These are phyloP conservation scores for Crematogaster levior DNA, from an alignment of 2,888 invertebrate species.

Conservation along the genomic window DNA sequence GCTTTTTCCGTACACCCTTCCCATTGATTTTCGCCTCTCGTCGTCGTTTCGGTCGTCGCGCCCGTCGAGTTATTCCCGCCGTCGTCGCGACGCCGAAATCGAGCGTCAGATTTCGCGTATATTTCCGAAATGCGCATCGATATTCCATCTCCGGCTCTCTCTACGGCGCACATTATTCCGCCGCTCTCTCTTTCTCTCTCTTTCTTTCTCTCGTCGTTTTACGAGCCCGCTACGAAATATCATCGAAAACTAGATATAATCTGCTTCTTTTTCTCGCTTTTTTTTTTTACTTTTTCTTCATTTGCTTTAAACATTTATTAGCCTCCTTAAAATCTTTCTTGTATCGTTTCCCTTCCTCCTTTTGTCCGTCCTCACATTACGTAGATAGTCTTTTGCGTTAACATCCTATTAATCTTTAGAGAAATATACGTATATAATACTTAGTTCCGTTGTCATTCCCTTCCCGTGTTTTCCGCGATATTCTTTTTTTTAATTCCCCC, in stretches of 20 bases:
- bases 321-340: constrained; percentile 60
- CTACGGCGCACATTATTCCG: constrained; percentile 1
- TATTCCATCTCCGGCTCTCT: constrained; percentile 42
- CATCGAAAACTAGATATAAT: constrained; percentile 79
- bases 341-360: constrained; percentile 44
- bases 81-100: constrained; percentile 33
- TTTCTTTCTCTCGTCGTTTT: constrained; percentile 46
- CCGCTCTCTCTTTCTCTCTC: constrained; percentile 20
- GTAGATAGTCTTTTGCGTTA: constrained; percentile 59
- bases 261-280: constrained; percentile 27
- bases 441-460: constrained; percentile 49
- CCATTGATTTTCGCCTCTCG: constrained; percentile 40
- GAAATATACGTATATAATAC: constrained; percentile 63
- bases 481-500: constrained; percentile 1
- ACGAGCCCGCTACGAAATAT: constrained; percentile 76
- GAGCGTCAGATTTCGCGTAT: constrained; percentile 26
- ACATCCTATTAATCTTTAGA: constrained; percentile 52
- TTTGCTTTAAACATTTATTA: constrained; percentile 51
- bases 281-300: not conserved
- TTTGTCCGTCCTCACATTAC: constrained; percentile 47
- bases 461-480: constrained; percentile 43
- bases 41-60: constrained; percentile 32
- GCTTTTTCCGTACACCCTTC: not conserved
- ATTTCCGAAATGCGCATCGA: constrained; percentile 26
- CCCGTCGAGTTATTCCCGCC: constrained; percentile 17